Percentiles rank a stretch among this genome's conserved stretches.
These are phyloP conservation scores for Ophion ventricosus DNA, from an alignment of 2,888 invertebrate genomes.

Conservation along the genomic window DNA sequence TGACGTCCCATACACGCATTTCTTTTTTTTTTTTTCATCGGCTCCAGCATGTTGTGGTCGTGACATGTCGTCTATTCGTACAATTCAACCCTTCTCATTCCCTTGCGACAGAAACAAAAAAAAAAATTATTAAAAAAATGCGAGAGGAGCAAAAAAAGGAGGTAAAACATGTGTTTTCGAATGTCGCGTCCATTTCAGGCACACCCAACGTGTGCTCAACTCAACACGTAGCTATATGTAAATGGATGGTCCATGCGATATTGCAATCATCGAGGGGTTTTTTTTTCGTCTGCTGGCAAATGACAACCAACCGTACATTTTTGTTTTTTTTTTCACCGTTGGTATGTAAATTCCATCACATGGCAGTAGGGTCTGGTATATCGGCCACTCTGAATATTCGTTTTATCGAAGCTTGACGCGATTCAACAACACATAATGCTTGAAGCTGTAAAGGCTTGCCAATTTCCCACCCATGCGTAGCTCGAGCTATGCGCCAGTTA, in stretches of 20 bases:
- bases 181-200: constrained; percentile 63
- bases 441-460: constrained; percentile 20
- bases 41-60: constrained; percentile 23
- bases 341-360: neutral
- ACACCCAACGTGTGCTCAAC: constrained; percentile 55
- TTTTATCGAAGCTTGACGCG: neutral
- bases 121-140: constrained; percentile 31
- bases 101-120: constrained; percentile 6
- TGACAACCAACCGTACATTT: constrained; percentile 31
- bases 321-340: no score
- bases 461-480: constrained; percentile 15
- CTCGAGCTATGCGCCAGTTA: constrained; percentile 2
- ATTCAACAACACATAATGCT: constrained; percentile 13
- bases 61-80: constrained; percentile 15
- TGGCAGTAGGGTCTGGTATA: neutral
- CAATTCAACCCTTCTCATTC: constrained; percentile 1
- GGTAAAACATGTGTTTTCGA: constrained; percentile 73
- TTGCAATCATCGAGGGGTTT: constrained; percentile 37
- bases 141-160: constrained; percentile 48
- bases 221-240: constrained; percentile 46
- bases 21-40: constrained; percentile 27
- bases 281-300: constrained; percentile 36
- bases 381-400: constrained; percentile 3
- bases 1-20: constrained; percentile 4
- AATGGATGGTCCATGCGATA: constrained; percentile 48